A percentile compares a stretch with the other conserved stretches of the same genome.
phyloP scores from a whole-genome alignment of 1,140 invertebrate species.

The Drosophila saltans region DNA sequence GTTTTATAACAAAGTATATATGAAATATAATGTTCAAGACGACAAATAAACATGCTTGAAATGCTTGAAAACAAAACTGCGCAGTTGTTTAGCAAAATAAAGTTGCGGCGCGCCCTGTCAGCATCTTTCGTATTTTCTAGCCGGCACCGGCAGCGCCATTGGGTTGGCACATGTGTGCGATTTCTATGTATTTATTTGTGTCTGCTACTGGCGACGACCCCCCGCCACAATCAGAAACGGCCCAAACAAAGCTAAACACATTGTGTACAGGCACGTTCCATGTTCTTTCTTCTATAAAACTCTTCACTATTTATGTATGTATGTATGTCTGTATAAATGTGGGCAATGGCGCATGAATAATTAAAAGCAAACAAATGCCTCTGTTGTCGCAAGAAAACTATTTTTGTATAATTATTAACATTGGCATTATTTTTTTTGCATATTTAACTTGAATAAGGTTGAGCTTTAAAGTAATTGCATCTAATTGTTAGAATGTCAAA shows the following conservation, averaged over 20 bases:
- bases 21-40: slow-evolving; percentile 3
- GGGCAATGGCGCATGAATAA: slow-evolving; percentile 44
- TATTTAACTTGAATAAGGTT: not conserved
- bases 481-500: not conserved
- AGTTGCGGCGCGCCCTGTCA: slow-evolving; percentile 12
- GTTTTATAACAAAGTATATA: slow-evolving; percentile 36
- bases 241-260: slow-evolving; percentile 9
- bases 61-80: slow-evolving; percentile 43
- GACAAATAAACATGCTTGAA: slow-evolving; percentile 27
- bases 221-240: not conserved
- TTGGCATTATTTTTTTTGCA: too few relatives aligned
- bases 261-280: slow-evolving; percentile 41
- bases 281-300: slow-evolving; percentile 27
- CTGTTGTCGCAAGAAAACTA: not conserved
- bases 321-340: not conserved
- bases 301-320: not conserved
- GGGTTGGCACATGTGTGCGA: not conserved
- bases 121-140: slow-evolving; percentile 22
- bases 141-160: slow-evolving; percentile 22
- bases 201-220: not conserved
- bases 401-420: slow-evolving; percentile 29
- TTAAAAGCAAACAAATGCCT: slow-evolving; percentile 34
- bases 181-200: slow-evolving; percentile 3
- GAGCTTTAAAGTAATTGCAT: not conserved
- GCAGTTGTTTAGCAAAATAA: slow-evolving; percentile 38